These are phyloP conservation scores for Xiphophorus couchianus DNA, from an alignment of 2,113 vertebrate genomes.

Conservation along the genomic window DNA sequence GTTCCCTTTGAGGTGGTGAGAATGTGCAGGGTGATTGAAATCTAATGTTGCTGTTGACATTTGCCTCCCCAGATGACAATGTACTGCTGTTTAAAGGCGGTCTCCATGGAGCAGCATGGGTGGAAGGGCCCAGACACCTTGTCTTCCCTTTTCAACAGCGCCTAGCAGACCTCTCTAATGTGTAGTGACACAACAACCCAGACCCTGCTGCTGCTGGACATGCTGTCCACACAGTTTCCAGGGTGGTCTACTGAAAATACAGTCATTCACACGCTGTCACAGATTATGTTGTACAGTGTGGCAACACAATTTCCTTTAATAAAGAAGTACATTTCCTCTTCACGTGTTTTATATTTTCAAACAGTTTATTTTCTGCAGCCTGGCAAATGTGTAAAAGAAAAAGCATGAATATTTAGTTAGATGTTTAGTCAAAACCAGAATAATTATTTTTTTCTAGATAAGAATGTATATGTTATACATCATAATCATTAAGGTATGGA, in stretches of 20 bases:
- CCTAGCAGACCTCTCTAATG: slow-evolving; percentile 50
- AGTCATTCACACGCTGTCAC: slow-evolving; percentile 52
- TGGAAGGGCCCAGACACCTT: slow-evolving; percentile 69
- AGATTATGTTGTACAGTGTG: slow-evolving; percentile 24
- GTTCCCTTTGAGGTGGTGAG: slow-evolving; percentile 52
- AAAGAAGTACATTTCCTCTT: not conserved
- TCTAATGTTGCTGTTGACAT: slow-evolving; percentile 73
- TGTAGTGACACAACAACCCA: slow-evolving; percentile 58
- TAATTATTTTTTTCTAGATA: no score
- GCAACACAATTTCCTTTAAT: slow-evolving; percentile 4
- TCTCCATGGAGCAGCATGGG: slow-evolving; percentile 53
- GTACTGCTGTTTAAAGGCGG: slow-evolving; percentile 56
- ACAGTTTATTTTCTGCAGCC: not conserved
- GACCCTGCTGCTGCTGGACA: slow-evolving; percentile 46
- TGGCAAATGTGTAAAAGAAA: not conserved
- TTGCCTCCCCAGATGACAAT: slow-evolving; percentile 70
- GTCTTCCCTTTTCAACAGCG: slow-evolving; percentile 49
- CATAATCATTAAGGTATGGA: not conserved
- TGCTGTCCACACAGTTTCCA: slow-evolving; percentile 46
- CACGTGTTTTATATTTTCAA: not conserved
- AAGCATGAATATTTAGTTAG: not conserved
- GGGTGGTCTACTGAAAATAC: slow-evolving; percentile 32
- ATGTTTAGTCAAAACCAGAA: not conserved
- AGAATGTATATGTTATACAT: not conserved
- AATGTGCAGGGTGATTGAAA: slow-evolving; percentile 62